Conservation (phyloP, 2,888 invertebrate genomes). For the Celastrina argiolus region DNA sequence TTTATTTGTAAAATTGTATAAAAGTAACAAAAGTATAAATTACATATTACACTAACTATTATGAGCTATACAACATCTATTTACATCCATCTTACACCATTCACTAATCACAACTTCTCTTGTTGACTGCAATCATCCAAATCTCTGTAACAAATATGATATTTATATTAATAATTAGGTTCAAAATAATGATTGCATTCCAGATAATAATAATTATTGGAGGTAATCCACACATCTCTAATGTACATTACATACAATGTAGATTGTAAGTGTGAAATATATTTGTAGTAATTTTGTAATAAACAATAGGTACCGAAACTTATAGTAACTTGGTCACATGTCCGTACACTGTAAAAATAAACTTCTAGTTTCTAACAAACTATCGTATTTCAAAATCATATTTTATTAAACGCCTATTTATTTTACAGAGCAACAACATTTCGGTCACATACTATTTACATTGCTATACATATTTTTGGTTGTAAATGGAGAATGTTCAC, state of each 20-base stretch:
- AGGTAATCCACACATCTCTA: too few species aligned
- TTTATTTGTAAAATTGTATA: constrained; percentile 50
- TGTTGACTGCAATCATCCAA: constrained; percentile 43
- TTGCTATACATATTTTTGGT: not conserved
- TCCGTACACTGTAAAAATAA: too few species aligned
- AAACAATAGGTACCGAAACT: too few species aligned
- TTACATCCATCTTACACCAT: constrained; percentile 21
- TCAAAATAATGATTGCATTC: too few species aligned
- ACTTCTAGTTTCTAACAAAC: too few species aligned
- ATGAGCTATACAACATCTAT: constrained; percentile 23
- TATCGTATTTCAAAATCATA: not conserved
- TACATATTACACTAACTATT: constrained; percentile 30
- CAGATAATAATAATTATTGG: too few species aligned
- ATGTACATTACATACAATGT: too few species aligned
- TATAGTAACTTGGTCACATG: too few species aligned
- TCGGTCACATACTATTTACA: not conserved
- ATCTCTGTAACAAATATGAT: constrained; percentile 53
- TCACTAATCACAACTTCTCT: constrained; percentile 39
- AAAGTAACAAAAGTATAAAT: constrained; percentile 52
- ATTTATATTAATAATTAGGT: constrained; percentile 24
- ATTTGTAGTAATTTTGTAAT: too few species aligned
- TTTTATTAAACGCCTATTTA: not conserved
- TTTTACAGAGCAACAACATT: not conserved
- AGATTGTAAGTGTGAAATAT: too few species aligned
- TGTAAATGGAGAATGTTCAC: too few species aligned